Evolutionary conservation across 2,797 vertebrate genomes (phyloP).

Genomic region (Diplodus puntazzo): DNA sequence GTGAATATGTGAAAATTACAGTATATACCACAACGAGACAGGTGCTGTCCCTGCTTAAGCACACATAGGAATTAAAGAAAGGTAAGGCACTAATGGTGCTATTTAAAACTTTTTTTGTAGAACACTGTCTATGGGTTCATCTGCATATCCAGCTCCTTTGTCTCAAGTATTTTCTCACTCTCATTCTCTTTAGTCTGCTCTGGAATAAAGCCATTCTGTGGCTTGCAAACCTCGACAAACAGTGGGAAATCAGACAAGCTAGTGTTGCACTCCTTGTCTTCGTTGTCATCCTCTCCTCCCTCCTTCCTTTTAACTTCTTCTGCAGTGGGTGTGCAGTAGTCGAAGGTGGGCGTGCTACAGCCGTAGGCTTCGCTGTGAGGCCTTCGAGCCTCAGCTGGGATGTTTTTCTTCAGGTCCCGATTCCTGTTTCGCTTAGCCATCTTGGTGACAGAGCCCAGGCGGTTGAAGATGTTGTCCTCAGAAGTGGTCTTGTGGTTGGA

Average conservation of each 20-base stretch:
- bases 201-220: conserved; percentile 86
- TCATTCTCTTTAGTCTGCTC: conserved; percentile 90
- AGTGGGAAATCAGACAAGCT: conserved; percentile 89
- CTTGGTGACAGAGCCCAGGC: conserved; percentile 91
- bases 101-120: conserved; percentile 45
- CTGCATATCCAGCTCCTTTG: conserved; percentile 78
- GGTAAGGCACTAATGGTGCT: conserved; percentile 80
- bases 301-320: conserved; percentile 89
- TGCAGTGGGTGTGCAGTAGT: conserved; percentile 84
- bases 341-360: conserved; percentile 86
- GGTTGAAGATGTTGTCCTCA: conserved; percentile 96
- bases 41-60: conserved; percentile 35
- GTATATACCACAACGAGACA: conserved; percentile 47
- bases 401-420: conserved; percentile 92
- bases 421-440: conserved; percentile 91
- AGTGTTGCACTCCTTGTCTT: conserved; percentile 90
- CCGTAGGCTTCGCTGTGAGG: conserved; percentile 90
- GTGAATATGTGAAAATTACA: conserved; percentile 68
- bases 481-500: conserved; percentile 86
- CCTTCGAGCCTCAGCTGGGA: conserved; percentile 90
- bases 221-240: conserved; percentile 86
- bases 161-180: conserved; percentile 84
- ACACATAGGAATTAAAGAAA: conserved; percentile 47
- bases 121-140: conserved; percentile 64
- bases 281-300: conserved; percentile 83